phyloP scores from a whole-genome alignment of 1,140 invertebrate genomes.

The Bombyx mori region ASM3026992v2 NC_085119.1:1545501-1546000 shows the following conservation, averaged over 20 bases:
- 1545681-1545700: conserved; percentile 42
- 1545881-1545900: conserved; percentile 15
- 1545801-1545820: conserved; percentile 63
- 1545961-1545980: conserved; percentile 9
- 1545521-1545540: too few species aligned
- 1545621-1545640: too few species aligned
- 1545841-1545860: conserved; percentile 49
- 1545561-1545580: too few species aligned
- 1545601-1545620: too few species aligned
- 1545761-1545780: conserved; percentile 42
- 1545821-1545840: conserved; percentile 53
- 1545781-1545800: conserved; percentile 54
- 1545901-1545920: not conserved
- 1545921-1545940: too few species aligned
- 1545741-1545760: conserved; percentile 31
- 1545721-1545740: conserved; percentile 31
- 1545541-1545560: too few species aligned
- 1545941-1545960: conserved; percentile 9
- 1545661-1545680: not conserved
- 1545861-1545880: conserved; percentile 40
- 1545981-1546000: conserved; percentile 5
- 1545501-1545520: too few species aligned
- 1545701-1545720: conserved; percentile 52
- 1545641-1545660: not conserved
- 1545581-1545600: too few species aligned